Percentiles rank a stretch among this genome's conserved stretches.
phyloP scores from a whole-genome alignment of 2,888 invertebrate species.

The Drosophila maculinotata region DNA sequence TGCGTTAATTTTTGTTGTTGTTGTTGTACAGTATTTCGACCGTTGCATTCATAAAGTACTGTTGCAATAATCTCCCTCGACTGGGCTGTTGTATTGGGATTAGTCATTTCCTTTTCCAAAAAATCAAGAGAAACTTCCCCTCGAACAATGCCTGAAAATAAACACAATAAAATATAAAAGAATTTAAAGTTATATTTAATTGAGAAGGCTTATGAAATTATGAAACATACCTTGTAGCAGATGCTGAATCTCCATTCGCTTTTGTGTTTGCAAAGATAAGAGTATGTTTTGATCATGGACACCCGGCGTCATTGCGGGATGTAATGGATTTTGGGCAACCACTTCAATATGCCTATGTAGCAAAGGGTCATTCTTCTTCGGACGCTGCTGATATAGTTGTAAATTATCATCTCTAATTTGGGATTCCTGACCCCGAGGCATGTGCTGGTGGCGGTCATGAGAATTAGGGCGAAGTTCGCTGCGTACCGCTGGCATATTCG shows the following conservation, averaged over 20 bases:
- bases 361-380: constrained; percentile 40
- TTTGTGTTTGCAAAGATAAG: constrained; percentile 41
- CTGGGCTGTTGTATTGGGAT: constrained; percentile 82
- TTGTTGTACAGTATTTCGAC: constrained; percentile 37
- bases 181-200: no score
- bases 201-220: no score
- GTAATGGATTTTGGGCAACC: constrained; percentile 24
- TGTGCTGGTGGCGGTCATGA: constrained; percentile 24
- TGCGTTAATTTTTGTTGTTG: constrained; percentile 33
- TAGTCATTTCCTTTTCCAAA: constrained; percentile 91
- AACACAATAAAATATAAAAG: not conserved
- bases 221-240: constrained; percentile 90
- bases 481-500: constrained; percentile 11
- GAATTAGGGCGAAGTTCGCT: constrained; percentile 3
- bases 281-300: constrained; percentile 34
- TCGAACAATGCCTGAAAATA: constrained; percentile 87
- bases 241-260: constrained; percentile 86
- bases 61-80: constrained; percentile 73
- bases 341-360: constrained; percentile 26
- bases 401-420: constrained; percentile 59
- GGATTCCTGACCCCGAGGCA: constrained; percentile 5
- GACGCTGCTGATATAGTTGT: constrained; percentile 55
- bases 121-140: constrained; percentile 92
- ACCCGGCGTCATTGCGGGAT: constrained; percentile 24
- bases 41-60: constrained; percentile 68